phyloP scores from a whole-genome alignment of 2,888 invertebrate genomes.

The Drosophila antonietae region DNA sequence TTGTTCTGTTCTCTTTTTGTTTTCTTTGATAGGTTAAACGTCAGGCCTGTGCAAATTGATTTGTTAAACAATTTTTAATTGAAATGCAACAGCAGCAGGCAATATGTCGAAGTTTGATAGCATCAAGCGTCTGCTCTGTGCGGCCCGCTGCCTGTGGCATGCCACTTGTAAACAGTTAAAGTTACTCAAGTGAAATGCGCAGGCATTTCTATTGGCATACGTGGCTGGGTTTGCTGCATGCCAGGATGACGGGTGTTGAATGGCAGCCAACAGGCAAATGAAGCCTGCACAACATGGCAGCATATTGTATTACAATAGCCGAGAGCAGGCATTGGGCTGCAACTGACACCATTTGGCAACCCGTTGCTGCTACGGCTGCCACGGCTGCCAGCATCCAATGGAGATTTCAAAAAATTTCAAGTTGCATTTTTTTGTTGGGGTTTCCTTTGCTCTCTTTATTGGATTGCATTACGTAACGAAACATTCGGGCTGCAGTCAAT shows the following conservation, averaged over 20 bases:
- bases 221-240: conserved; percentile 43
- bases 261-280: conserved; percentile 64
- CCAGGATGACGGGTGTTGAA: conserved; percentile 54
- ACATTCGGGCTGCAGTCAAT: conserved; percentile 47
- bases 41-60: conserved; percentile 64
- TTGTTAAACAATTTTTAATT: conserved; percentile 76
- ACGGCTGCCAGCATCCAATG: conserved; percentile 23
- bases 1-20: conserved; percentile 5
- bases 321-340: conserved; percentile 21
- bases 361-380: conserved; percentile 14
- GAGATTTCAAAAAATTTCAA: conserved; percentile 29
- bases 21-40: conserved; percentile 56
- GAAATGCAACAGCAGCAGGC: conserved; percentile 63
- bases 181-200: conserved; percentile 65
- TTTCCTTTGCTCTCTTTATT: conserved; percentile 26
- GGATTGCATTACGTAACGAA: conserved; percentile 42
- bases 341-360: conserved; percentile 56
- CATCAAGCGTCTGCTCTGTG: conserved; percentile 11
- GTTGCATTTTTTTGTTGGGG: conserved; percentile 11
- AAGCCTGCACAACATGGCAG: conserved; percentile 15
- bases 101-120: conserved; percentile 61
- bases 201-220: conserved; percentile 68
- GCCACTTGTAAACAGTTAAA: conserved; percentile 64
- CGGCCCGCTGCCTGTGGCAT: conserved; percentile 19
- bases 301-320: conserved; percentile 64